A percentile compares a stretch with the other conserved stretches of the same genome.
These are phyloP conservation scores for Parthenolecanium corni DNA, from an alignment of 2,888 invertebrate species.

Conservation along the genomic window DNA sequence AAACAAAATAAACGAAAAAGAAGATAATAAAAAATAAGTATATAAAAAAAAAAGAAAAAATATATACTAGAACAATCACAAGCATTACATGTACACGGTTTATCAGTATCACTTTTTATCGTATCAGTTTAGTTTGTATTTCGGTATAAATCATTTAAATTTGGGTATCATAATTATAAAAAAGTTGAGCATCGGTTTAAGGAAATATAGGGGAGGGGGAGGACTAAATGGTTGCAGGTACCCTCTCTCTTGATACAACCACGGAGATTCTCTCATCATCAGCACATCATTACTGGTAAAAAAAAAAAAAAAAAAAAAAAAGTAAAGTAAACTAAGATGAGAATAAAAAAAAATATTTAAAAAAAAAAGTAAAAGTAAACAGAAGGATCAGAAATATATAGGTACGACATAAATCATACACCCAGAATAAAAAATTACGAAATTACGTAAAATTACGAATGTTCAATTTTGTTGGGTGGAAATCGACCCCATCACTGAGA, in stretches of 20 bases:
- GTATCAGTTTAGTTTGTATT: neutral
- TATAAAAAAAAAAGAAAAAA: slow-evolving; percentile 19
- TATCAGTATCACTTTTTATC: slow-evolving; percentile 1
- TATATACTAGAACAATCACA: slow-evolving; percentile 24
- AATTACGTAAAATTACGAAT: too few relatives aligned
- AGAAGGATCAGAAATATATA: neutral
- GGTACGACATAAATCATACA: neutral
- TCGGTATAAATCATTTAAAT: too few relatives aligned
- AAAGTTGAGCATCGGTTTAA: neutral
- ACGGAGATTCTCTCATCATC: neutral
- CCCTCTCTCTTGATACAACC: slow-evolving; percentile 18
- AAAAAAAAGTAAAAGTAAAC: neutral
- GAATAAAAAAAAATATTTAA: neutral
- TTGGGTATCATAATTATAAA: neutral
- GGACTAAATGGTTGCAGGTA: slow-evolving; percentile 19
- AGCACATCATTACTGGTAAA: slow-evolving; percentile 23
- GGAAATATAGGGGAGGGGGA: too few relatives aligned
- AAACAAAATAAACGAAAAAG: slow-evolving; percentile 16
- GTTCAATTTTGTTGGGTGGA: neutral
- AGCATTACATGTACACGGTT: slow-evolving; percentile 10
- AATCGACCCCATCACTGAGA: neutral
- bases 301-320: neutral
- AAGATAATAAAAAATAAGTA: slow-evolving; percentile 2
- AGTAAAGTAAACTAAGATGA: neutral
- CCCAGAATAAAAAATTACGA: too few relatives aligned